phyloP scores from a whole-genome alignment of 2,797 vertebrate species.

The Rhynchotus rufescens region DNA sequence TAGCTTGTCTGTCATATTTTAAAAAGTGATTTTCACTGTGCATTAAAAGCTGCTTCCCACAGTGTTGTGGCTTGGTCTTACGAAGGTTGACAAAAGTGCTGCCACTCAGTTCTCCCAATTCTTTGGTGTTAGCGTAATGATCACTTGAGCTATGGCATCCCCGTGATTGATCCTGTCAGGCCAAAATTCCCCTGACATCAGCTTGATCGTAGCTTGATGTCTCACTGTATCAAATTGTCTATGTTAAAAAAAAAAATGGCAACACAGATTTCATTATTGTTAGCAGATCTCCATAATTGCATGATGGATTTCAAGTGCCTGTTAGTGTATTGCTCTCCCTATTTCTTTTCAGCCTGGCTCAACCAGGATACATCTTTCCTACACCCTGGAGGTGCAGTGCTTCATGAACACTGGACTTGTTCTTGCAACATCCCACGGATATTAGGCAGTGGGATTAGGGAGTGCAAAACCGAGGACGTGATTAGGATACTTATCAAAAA shows the following conservation, averaged over 20 bases:
- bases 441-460: background rate
- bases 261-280: constrained; percentile 2
- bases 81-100: background rate
- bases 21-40: background rate
- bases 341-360: background rate
- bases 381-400: background rate
- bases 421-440: background rate
- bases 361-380: background rate
- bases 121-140: background rate
- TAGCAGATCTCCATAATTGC: background rate
- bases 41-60: background rate
- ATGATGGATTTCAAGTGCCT: background rate
- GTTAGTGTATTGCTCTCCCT: background rate
- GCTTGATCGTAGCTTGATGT: constrained; percentile 9
- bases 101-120: background rate
- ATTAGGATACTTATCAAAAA: background rate
- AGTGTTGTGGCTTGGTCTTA: background rate
- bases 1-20: background rate
- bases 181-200: background rate
- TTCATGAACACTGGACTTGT: background rate
- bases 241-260: background rate
- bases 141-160: background rate
- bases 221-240: background rate
- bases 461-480: background rate
- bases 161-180: background rate